Conservation (phyloP, 2,113 vertebrate genomes). For the Todiramphus saurophagus region DNA sequence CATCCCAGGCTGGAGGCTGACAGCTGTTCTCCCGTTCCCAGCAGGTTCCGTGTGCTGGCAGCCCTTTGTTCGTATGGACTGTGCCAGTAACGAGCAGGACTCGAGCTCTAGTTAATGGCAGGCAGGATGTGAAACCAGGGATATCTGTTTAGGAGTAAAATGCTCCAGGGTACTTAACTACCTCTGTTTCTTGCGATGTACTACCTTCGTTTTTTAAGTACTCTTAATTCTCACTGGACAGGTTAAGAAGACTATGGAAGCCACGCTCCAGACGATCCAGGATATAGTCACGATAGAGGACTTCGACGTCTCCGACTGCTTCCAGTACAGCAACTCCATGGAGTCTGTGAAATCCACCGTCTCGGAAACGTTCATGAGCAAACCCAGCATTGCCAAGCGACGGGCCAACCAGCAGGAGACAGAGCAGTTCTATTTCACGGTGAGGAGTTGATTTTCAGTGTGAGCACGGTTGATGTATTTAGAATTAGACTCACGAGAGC, state of each 20-base stretch:
- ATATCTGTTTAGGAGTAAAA: not conserved
- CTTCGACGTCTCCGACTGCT: constrained; percentile 96
- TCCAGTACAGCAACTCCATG: constrained; percentile 99
- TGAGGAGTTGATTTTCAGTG: constrained; percentile 45
- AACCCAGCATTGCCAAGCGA: constrained; percentile 96
- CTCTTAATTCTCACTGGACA: constrained; percentile 36
- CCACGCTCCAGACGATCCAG: constrained; percentile 96
- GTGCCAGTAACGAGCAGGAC: not conserved
- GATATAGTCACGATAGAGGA: constrained; percentile 98
- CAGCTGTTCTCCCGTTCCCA: not conserved
- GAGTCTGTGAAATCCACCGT: constrained; percentile 97
- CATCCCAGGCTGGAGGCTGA: not conserved
- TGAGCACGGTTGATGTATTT: not conserved
- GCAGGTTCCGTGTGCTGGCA: not conserved
- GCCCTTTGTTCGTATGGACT: not conserved
- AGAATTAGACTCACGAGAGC: not conserved
- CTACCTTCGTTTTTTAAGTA: not conserved
- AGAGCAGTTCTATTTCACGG: constrained; percentile 98
- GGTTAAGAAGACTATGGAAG: constrained; percentile 99
- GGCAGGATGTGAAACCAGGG: not conserved
- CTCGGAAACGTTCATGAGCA: constrained; percentile 98
- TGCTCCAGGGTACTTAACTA: not conserved
- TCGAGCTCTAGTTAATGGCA: not conserved
- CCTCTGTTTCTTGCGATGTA: not conserved
- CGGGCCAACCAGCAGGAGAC: constrained; percentile 98